Conservation (phyloP, 2,888 invertebrate species). For the Venusia cambrica region DNA sequence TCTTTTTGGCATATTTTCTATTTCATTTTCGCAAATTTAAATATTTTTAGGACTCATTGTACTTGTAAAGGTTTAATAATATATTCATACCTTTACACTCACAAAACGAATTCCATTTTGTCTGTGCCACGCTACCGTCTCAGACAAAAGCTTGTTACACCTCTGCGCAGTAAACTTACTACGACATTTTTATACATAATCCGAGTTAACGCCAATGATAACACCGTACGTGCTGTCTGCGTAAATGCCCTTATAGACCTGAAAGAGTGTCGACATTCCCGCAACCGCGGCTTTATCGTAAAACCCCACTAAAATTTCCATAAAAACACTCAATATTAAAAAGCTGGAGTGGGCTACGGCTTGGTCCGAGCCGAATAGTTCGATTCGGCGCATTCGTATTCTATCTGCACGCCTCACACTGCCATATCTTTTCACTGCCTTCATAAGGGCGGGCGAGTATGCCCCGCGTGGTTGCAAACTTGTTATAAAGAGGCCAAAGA, state of each 20-base stretch:
- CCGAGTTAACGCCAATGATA: conserved; percentile 24
- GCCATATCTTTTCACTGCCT: conserved; percentile 71
- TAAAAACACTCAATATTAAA: conserved; percentile 69
- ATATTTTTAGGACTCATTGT: background rate
- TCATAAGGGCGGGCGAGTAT: conserved; percentile 53
- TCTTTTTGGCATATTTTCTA: too few relatives aligned
- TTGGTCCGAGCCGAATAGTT: conserved; percentile 44
- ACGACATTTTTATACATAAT: conserved; percentile 27
- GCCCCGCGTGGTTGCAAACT: conserved; percentile 55
- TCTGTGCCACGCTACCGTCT: too few relatives aligned
- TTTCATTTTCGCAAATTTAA: background rate
- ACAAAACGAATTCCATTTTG: too few relatives aligned
- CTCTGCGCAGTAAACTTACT: background rate
- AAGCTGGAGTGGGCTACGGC: conserved; percentile 54
- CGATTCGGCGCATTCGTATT: conserved; percentile 60
- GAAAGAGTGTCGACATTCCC: conserved; percentile 39
- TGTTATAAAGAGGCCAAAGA: conserved; percentile 65
- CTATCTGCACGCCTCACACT: conserved; percentile 48
- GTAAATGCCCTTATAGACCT: conserved; percentile 33
- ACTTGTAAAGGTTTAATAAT: too few relatives aligned
- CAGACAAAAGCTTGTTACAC: too few relatives aligned
- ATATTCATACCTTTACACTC: too few relatives aligned
- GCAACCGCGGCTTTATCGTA: conserved; percentile 45
- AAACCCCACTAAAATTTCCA: conserved; percentile 48
- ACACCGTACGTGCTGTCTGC: conserved; percentile 29